Base-by-base conservation (phyloP, 2,888 invertebrate species). In the Willowsia nigromaculata region DNA sequence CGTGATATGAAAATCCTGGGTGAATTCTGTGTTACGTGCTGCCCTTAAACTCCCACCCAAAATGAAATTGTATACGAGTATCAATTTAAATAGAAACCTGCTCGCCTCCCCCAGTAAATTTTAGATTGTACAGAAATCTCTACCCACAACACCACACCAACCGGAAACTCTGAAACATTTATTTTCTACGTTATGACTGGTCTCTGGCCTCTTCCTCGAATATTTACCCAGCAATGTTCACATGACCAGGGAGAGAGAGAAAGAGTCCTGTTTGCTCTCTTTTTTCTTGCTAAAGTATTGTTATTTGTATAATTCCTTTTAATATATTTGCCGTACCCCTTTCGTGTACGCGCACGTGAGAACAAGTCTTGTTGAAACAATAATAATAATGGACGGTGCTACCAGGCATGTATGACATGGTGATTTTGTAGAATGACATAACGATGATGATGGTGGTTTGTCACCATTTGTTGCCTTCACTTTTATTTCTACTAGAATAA, bases 161-260 rank as follows among this genome's bases (percentile, higher is more conserved):
- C 74, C 74, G 74, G 74, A 74, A 74, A 18, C 43, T 13, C 15
- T 27, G 15, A 27, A 74, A 74, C 74, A 74, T 74, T 74, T 74
- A 43, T 43, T 74, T 74, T 47, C 43, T 22, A 13, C 18, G 27
- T 74, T 74, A 74, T 74, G 74, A 74, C 74, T 47, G 74, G 74
- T 74, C 27, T 74, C 27, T 74, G 74, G 74, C 33, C 18, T 40
- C 9, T 50, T 47, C 47, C 37, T 18, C 27, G 37, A 74, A 71
- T 37, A 37, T 37, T 33, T 37, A 65, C 37, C 65, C 65, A 18
- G 18, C 50, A 50, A 50, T 50, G 50, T 50, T 50, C n/a, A 50
- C n/a, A 50, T 5, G 6, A 18, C n/a, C n/a, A 50, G 11, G 4
- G 13, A 50, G 40, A 40, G 40, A 40, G 40, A 40, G 40, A 40